Percentiles rank a stretch among this genome's conserved stretches.
Conservation (phyloP, 2,888 invertebrate genomes). For the Rhyacophila evoluta region DNA sequence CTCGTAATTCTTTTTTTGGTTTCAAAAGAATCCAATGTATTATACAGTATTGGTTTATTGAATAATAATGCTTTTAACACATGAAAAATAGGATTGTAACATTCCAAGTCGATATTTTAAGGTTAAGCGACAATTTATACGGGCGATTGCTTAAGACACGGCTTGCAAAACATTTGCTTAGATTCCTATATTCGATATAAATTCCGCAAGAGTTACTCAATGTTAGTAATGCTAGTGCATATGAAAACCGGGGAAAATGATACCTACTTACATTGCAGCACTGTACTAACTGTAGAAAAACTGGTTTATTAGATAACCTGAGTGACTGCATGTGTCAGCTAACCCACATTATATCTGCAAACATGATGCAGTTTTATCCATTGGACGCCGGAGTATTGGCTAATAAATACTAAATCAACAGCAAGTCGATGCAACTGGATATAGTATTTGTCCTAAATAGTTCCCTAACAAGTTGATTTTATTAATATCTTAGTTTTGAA, state of each 20-base stretch:
- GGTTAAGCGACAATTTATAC: background rate
- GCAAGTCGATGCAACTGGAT: too few species aligned
- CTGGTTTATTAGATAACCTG: slow-evolving; percentile 48
- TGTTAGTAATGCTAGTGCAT: slow-evolving; percentile 20
- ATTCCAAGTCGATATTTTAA: background rate
- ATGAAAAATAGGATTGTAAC: too few species aligned
- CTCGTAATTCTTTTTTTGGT: too few species aligned
- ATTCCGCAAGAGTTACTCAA: slow-evolving; percentile 13
- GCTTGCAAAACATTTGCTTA: background rate
- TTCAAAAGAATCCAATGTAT: too few species aligned
- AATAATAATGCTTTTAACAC: too few species aligned
- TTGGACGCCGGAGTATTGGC: background rate
- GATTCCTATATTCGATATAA: background rate
- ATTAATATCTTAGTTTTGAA: too few species aligned
- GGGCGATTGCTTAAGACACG: background rate
- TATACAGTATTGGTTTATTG: too few species aligned
- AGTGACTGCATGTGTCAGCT: slow-evolving; percentile 15
- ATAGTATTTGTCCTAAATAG: too few species aligned
- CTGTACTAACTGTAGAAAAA: slow-evolving; percentile 46
- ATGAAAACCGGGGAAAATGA: slow-evolving; percentile 34
- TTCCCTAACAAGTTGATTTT: too few species aligned
- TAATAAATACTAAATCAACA: background rate
- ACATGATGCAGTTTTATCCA: background rate
- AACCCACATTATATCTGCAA: background rate
- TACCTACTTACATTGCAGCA: slow-evolving; percentile 35